Percentiles rank a stretch among this genome's conserved stretches.
phyloP scores from a whole-genome alignment of 2,888 invertebrate genomes.

The Luperina nickerlii region DNA sequence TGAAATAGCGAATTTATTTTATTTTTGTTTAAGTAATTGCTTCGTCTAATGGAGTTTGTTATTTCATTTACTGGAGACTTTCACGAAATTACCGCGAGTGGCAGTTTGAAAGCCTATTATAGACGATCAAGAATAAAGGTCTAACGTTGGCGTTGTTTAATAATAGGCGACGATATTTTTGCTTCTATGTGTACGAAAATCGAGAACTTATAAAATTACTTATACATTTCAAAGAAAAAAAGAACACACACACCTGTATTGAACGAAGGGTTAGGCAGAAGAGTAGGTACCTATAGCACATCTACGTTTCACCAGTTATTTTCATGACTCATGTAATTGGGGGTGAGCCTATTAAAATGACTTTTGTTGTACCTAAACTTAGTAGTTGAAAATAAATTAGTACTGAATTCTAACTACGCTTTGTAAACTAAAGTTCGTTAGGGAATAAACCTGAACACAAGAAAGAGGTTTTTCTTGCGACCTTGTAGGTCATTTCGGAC shows the following conservation, averaged over 20 bases:
- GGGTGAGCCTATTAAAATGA: too few species aligned
- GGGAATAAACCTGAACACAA: conserved; percentile 38
- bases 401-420: neutral
- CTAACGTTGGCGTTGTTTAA: conserved; percentile 16
- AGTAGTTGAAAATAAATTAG: neutral
- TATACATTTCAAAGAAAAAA: too few species aligned
- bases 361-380: neutral
- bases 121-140: conserved; percentile 20
- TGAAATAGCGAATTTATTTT: conserved; percentile 42
- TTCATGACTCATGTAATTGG: too few species aligned
- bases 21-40: conserved; percentile 55
- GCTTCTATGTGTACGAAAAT: neutral
- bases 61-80: conserved; percentile 22
- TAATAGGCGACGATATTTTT: conserved; percentile 7
- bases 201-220: neutral
- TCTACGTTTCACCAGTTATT: too few species aligned
- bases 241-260: too few species aligned
- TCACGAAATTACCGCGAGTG: conserved; percentile 2
- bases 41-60: conserved; percentile 45
- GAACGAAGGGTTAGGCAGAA: too few species aligned
- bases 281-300: too few species aligned
- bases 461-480: conserved; percentile 19
- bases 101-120: conserved; percentile 13
- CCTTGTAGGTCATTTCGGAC: conserved; percentile 25
- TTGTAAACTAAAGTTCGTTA: conserved; percentile 15